Evolutionary conservation across 2,888 invertebrate genomes (phyloP), one percentile per base, ranked within the genome.

Genomic region (Dexiosoma caninum): DNA sequence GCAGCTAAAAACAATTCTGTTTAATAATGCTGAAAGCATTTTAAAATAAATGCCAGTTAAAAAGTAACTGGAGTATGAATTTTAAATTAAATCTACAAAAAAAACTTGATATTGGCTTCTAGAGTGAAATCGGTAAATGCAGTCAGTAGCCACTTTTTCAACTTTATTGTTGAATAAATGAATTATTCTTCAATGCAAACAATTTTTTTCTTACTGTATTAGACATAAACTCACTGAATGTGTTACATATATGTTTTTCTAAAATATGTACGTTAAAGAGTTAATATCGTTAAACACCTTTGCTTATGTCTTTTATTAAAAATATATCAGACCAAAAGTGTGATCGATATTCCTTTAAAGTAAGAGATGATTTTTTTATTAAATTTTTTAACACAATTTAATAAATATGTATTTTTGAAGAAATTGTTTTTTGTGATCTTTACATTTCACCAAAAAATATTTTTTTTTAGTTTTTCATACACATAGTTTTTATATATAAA

Each of bases 31-130:
- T 23, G 14, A 2, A 37, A 70, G n/a, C 27, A 9, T 35, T 35
- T 16, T 46, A n/a, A 70, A 46, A 46, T 59, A 49, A 70, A 59
- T 59, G 70, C 8, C 12, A 3, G 12, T 62, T 53, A 14, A 14
- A 42, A 51, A 10, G 7, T 12, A 32, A 69, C 14, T 40, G 8
- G 12, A 9, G 19, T 19, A 23, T 64, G 35, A n/a, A 1, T 53
- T 30, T 40, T 12, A 27, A 19, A 10, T 35, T 8, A 16, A 14
- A 35, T 16, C 2, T n/a, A 14, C 1, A 35, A 37, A 1, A 21
- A 3, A 37, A 19, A 12, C 3, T 42, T 44, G 7, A 19, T 14
- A 16, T 19, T 7, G 16, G 8, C 14, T 7, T 19, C 19, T 19
- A 14, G 8, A 19, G 6, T 6, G 16, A 44, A 19, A 19, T 8